phyloP scores from a whole-genome alignment of 2,888 invertebrate species.

The Hypsopygia costalis region DNA sequence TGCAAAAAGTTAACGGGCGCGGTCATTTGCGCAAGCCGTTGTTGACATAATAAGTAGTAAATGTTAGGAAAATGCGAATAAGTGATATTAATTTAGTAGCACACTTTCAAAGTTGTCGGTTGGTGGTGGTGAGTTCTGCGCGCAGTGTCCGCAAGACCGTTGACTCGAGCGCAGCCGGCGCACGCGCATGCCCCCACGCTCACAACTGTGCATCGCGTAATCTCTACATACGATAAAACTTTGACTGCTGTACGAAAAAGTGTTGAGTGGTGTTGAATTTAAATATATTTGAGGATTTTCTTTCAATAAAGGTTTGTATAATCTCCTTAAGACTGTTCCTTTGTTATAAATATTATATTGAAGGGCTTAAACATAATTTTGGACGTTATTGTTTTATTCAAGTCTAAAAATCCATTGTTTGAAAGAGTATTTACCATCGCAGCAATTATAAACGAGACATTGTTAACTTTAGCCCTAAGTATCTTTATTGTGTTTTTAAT shows the following conservation, averaged over 20 bases:
- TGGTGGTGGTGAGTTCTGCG: constrained; percentile 26
- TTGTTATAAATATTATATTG: too few relatives aligned
- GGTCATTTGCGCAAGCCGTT: constrained; percentile 24
- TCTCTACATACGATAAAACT: background rate
- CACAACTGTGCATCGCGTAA: background rate
- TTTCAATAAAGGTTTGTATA: background rate
- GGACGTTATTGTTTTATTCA: too few relatives aligned
- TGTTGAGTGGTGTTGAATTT: constrained; percentile 1
- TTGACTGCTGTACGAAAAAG: background rate
- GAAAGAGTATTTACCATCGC: too few relatives aligned
- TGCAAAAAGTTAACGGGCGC: constrained; percentile 10
- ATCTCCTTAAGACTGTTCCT: too few relatives aligned
- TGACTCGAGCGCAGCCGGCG: constrained; percentile 52
- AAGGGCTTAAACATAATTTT: too few relatives aligned
- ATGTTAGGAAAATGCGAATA: constrained; percentile 57
- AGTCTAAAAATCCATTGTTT: too few relatives aligned
- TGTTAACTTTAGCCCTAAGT: too few relatives aligned
- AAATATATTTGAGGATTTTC: background rate
- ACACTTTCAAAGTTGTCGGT: constrained; percentile 61
- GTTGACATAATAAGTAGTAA: constrained; percentile 54
- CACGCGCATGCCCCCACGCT: constrained; percentile 23
- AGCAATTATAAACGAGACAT: too few relatives aligned
- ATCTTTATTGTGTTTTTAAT: too few relatives aligned
- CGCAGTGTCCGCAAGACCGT: constrained; percentile 56
- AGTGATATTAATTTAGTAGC: constrained; percentile 68